Evolutionary conservation across 2,888 invertebrate species (phyloP).

Genomic region (Artemia sinica): DNA sequence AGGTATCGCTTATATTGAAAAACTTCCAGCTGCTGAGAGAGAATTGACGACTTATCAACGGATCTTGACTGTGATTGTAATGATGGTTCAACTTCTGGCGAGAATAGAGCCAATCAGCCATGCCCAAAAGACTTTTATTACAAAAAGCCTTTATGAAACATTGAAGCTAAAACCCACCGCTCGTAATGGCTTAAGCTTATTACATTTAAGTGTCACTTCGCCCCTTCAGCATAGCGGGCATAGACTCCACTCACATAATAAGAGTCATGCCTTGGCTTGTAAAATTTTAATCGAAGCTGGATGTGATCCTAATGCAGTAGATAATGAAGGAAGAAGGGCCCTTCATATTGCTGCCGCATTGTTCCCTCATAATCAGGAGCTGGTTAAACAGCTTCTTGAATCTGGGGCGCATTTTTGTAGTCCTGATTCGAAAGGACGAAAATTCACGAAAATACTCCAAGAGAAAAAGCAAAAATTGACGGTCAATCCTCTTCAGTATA

Average conservation of each 20-base stretch:
- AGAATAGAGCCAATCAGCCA: conserved; percentile 33
- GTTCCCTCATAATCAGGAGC: conserved; percentile 50
- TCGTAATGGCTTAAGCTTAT: conserved; percentile 40
- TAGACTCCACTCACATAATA: conserved; percentile 49
- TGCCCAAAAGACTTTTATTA: conserved; percentile 37
- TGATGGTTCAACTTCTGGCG: conserved; percentile 59
- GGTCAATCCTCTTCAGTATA: conserved; percentile 57
- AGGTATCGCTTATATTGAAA: conserved; percentile 26
- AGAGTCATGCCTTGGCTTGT: conserved; percentile 50
- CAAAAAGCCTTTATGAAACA: conserved; percentile 54
- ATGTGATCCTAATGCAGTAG: conserved; percentile 57
- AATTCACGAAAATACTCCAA: conserved; percentile 45
- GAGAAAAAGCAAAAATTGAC: conserved; percentile 39
- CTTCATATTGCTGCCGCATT: conserved; percentile 60
- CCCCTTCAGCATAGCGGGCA: conserved; percentile 36
- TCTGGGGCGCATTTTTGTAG: conserved; percentile 71
- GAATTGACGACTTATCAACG: conserved; percentile 63
- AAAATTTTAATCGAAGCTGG: conserved; percentile 61
- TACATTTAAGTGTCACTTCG: conserved; percentile 68
- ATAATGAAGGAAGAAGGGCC: conserved; percentile 64
- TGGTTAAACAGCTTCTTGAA: conserved; percentile 52
- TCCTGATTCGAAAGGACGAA: conserved; percentile 55
- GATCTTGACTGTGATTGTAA: conserved; percentile 66
- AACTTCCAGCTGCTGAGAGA: conserved; percentile 41
- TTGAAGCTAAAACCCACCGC: conserved; percentile 47